Base-by-base conservation (phyloP, 37 sponge, comb jelly and placozoan species). In the Bolinopsis microptera region DNA sequence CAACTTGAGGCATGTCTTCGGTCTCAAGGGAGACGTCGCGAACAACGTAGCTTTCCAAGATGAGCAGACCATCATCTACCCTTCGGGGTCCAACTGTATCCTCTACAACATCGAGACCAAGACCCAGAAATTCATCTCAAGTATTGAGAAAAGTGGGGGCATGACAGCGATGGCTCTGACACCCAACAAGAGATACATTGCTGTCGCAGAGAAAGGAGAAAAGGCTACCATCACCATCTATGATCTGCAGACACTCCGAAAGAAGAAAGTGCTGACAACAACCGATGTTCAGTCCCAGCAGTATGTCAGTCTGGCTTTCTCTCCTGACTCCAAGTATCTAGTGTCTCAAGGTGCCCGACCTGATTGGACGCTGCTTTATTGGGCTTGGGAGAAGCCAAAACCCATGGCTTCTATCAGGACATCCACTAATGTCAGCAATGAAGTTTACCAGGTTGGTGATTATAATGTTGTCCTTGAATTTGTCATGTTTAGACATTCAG, bases 321-420 rank as follows among this genome's bases (percentile, higher is more conserved):
- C 99, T 35, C 96, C 99, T 21, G 99, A 98, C 93, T 96, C 97
- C 48, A 98, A 98, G 93, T 98, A 94, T 92, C 95, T 98, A 16
- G 93, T 95, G 1, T 94, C 96, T 30, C 99, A 97, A 69, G 90
- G 94, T 21, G 94, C 92, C 48, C 26, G 75, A 3, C 95, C 95
- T 13, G 94, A 72, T 41, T 96, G 97, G 98, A 94, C 86, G 0
- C 69, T 97, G 76, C 93, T 94, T 28, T 96, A 96, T 80, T 98
- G 99, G 99, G 95, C 95, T 5, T 98, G 99, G 99, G 99, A 98
- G 93, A 98, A 98, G 93, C 92, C 96, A 33, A 98, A 97, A 38
- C 74, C 94, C 30, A 96, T 97, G 95, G 97, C 99, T 31, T 38
- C 95, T 0, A 69, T 93, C 74, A 98, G 97, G 77, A 94, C 95